Conservation (phyloP, 2,113 vertebrate genomes). For the Sphyrna mokarran region DNA sequence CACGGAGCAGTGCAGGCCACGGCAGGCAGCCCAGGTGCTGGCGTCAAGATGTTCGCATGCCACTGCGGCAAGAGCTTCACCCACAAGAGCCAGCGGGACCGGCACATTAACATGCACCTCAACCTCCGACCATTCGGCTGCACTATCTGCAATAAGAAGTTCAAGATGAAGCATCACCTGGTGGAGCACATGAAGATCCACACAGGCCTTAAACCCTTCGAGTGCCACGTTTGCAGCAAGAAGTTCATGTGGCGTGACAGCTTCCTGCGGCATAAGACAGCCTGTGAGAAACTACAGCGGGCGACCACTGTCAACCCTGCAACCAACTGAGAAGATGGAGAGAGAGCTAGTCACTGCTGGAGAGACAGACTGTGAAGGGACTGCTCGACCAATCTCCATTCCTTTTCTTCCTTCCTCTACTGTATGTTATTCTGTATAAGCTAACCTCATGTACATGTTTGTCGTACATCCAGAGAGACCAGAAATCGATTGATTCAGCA, state of each 20-base stretch:
- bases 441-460: not conserved
- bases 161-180: constrained; percentile 95
- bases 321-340: too few relatives aligned
- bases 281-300: constrained; percentile 72
- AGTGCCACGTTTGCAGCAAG: constrained; percentile 74
- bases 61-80: constrained; percentile 91
- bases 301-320: constrained; percentile 1
- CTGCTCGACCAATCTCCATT: not conserved
- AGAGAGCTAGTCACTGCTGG: not conserved
- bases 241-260: constrained; percentile 95
- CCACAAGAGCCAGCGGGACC: constrained; percentile 84
- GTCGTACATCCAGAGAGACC: not conserved
- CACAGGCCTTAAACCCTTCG: constrained; percentile 82
- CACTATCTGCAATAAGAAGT: constrained; percentile 81
- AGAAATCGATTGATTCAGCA: not conserved
- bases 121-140: constrained; percentile 86
- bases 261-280: constrained; percentile 80
- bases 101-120: constrained; percentile 92
- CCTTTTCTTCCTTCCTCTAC: not conserved
- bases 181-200: constrained; percentile 95
- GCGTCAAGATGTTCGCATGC: constrained; percentile 80
- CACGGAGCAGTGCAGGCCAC: constrained; percentile 42
- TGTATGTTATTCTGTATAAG: not conserved
- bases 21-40: constrained; percentile 40
- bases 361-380: not conserved